Percentiles rank a stretch among this genome's conserved stretches.
These are phyloP conservation scores for Lepas anatifera DNA, from an alignment of 2,888 invertebrate species.

Conservation along the genomic window DNA sequence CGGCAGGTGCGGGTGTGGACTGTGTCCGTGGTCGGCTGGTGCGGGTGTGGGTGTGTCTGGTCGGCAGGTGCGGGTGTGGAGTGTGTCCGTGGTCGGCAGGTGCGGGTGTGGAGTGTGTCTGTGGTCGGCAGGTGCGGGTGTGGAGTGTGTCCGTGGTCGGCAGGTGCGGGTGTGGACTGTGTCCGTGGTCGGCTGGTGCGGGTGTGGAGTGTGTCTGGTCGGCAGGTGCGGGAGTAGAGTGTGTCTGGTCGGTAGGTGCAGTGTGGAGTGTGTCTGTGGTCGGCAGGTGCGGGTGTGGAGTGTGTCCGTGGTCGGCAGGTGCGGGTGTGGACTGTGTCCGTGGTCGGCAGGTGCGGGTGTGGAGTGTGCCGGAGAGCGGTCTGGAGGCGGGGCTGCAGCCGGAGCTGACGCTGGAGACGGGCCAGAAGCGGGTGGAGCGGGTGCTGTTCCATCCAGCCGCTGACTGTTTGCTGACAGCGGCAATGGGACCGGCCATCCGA, in stretches of 20 bases:
- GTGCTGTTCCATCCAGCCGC: conserved; percentile 86
- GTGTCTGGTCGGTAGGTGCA: too few species aligned
- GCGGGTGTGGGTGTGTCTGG: not conserved
- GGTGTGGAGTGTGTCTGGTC: not conserved
- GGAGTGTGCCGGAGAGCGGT: conserved; percentile 75
- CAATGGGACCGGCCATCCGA: conserved; percentile 65
- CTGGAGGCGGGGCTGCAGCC: conserved; percentile 61
- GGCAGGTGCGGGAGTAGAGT: too few species aligned
- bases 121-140: not conserved
- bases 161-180: not conserved
- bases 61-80: not conserved
- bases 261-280: too few species aligned
- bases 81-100: not conserved
- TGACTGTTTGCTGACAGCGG: conserved; percentile 74
- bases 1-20: too few species aligned
- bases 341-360: conserved; percentile 83
- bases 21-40: not conserved
- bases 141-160: not conserved
- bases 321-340: too few species aligned
- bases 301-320: too few species aligned
- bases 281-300: too few species aligned
- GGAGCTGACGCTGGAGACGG: conserved; percentile 67
- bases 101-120: not conserved
- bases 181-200: not conserved
- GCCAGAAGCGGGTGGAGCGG: conserved; percentile 73